Base-by-base conservation (phyloP, 2,113 vertebrate genomes). In the Myotis brandtii region DNA sequence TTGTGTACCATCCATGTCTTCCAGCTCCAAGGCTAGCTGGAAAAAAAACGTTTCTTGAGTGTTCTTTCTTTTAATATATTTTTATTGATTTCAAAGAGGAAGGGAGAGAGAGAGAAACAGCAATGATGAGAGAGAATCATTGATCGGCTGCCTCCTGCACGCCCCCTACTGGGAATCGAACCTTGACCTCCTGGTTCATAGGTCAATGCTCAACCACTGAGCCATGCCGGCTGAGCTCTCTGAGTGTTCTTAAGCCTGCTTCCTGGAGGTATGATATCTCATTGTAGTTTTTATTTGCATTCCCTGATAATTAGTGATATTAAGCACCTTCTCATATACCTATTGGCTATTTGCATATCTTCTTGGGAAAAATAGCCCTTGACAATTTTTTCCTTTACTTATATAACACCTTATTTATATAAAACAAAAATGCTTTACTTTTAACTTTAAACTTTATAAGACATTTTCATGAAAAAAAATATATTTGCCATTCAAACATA, bases 371-470 rank as follows among this genome's bases (percentile, higher is more conserved):
- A 86, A 32, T 23, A 50, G 84, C 30, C 32, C 37, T 81, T 30
- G 32, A 37, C n/a, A 75, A 37, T 93, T 62, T 85, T 79, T 59
- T 34, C 46, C 17, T 54, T 40, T 80, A 59, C 3, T 37, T 72
- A 84, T 8, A 30, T 89, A 93, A 62, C 30, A 18, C 54, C 40
- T 82, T 82, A 86, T 30, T 59, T 84, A 59, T 59, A 48, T 56
- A 54, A 92, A 94, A 67, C 73, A 66, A 30, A 67, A 79, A 73
- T 67, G n/a, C 85, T 85, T 89, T 96, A 7, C 40, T 89, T 85
- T 89, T 56, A 87, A 91, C 50, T 37, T 86, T 43, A 64, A 64
- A 82, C 11, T 72, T 75, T 62, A 62, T 43, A 86, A 88, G 48
- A 54, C 18, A 27, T 82, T 76, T 92, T 92, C 27, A 77, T 48